Conservation (phyloP, 2,113 vertebrate genomes). For the Trogon melanurus region DNA sequence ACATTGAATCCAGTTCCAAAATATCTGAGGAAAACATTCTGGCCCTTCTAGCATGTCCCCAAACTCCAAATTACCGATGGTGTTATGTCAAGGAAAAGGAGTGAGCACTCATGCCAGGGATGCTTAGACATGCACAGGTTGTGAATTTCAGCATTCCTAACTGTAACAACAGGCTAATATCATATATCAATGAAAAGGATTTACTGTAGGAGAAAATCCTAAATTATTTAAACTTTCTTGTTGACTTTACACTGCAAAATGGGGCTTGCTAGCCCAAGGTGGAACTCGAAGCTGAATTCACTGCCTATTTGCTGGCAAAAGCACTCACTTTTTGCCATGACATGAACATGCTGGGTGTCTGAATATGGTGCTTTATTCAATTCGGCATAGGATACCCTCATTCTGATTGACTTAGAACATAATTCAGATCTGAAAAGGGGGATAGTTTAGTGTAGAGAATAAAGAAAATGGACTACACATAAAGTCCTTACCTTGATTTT, state of each 20-base stretch:
- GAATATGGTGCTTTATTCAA: neutral
- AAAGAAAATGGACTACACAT: neutral
- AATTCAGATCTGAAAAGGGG: neutral
- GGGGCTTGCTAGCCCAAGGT: neutral
- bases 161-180: neutral
- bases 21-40: neutral
- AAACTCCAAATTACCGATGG: neutral
- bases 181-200: neutral
- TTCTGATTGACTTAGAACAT: neutral
- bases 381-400: neutral
- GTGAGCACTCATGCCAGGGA: neutral
- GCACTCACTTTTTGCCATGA: neutral
- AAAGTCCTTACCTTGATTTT: neutral
- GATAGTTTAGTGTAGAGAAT: neutral
- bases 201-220: neutral
- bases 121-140: neutral
- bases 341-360: neutral
- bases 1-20: neutral
- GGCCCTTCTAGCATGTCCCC: neutral
- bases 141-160: neutral
- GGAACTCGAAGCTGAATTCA: neutral
- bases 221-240: neutral
- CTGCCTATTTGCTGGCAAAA: neutral
- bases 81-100: neutral
- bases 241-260: neutral